Evolutionary conservation across 2,113 vertebrate genomes (phyloP).

Genomic region (Fregata magnificens): DNA sequence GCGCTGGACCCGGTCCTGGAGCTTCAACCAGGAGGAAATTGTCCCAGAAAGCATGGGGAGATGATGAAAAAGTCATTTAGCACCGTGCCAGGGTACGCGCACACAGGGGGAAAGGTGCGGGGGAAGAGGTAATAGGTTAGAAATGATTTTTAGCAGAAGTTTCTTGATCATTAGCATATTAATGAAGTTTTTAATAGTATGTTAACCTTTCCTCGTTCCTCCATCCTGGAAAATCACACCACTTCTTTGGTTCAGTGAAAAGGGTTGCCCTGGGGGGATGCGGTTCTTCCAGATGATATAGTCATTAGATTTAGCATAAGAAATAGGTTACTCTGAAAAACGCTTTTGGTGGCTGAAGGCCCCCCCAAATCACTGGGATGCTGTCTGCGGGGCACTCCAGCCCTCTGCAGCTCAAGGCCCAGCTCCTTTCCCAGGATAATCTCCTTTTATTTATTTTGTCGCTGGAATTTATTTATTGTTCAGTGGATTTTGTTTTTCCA

Average conservation of each 20-base stretch:
- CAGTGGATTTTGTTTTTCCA: background rate
- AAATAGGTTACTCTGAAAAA: background rate
- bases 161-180: background rate
- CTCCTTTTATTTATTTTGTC: background rate
- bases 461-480: background rate
- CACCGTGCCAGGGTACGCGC: accelerated
- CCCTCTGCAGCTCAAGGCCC: background rate
- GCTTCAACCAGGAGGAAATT: background rate
- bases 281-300: background rate
- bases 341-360: background rate
- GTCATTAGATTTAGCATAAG: background rate
- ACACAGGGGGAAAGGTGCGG: background rate
- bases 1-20: background rate
- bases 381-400: background rate
- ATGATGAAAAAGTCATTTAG: background rate
- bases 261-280: background rate
- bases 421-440: background rate
- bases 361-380: accelerated
- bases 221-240: background rate
- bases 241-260: background rate
- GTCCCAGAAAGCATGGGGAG: background rate
- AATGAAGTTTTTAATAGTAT: background rate
- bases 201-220: background rate
- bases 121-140: background rate
- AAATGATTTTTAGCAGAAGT: background rate